Evolutionary conservation across 1,140 invertebrate species (phyloP).

Genomic region (Drosophila nebulosa): DNA sequence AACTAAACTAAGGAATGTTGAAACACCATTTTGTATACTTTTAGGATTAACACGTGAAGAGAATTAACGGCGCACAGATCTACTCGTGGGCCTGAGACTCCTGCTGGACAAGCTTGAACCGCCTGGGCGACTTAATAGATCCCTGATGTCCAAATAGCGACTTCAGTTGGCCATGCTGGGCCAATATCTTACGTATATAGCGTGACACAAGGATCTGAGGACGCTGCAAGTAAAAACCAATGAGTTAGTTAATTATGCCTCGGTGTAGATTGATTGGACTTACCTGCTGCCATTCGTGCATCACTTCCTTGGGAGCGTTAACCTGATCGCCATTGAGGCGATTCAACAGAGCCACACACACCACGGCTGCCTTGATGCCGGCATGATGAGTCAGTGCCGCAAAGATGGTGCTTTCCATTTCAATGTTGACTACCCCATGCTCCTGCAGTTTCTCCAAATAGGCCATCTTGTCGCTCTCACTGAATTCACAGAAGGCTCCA

Average conservation of each 20-base stretch:
- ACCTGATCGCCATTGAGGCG: slow-evolving; percentile 97
- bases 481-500: slow-evolving; percentile 98
- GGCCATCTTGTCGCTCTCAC: slow-evolving; percentile 92
- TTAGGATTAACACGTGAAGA: slow-evolving; percentile 26
- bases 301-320: slow-evolving; percentile 91
- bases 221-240: slow-evolving; percentile 81
- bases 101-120: slow-evolving; percentile 93
- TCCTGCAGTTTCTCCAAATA: slow-evolving; percentile 90
- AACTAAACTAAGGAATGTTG: slow-evolving; percentile 70
- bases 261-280: neutral
- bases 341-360: slow-evolving; percentile 97
- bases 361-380: slow-evolving; percentile 94
- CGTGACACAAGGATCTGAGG: slow-evolving; percentile 93
- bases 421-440: slow-evolving; percentile 95
- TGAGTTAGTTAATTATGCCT: neutral
- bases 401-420: slow-evolving; percentile 96
- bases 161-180: slow-evolving; percentile 86
- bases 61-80: neutral
- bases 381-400: slow-evolving; percentile 96
- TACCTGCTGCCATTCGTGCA: slow-evolving; percentile 93
- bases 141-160: slow-evolving; percentile 88
- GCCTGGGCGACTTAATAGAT: slow-evolving; percentile 90
- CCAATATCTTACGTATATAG: slow-evolving; percentile 92
- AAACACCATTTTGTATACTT: slow-evolving; percentile 61
- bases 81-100: slow-evolving; percentile 95